phyloP scores from a whole-genome alignment of 2,797 vertebrate genomes.

The Sebastes oblongus region DNA sequence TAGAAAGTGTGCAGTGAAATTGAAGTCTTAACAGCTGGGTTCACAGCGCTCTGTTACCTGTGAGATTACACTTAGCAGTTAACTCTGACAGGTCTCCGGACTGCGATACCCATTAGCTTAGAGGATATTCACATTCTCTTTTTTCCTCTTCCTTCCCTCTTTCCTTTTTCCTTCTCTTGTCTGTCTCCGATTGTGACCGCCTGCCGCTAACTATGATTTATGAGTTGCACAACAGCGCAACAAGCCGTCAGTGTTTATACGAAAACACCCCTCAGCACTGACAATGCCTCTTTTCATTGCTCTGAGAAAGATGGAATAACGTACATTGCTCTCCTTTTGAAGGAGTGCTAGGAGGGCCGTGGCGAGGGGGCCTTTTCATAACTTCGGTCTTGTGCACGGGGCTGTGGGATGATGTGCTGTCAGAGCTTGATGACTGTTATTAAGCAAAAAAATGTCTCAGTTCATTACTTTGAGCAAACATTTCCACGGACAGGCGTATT shows the following conservation, averaged over 20 bases:
- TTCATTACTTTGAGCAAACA: conserved; percentile 70
- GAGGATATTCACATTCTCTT: conserved; percentile 21
- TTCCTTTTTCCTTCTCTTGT: background rate
- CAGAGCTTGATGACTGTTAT: conserved; percentile 73
- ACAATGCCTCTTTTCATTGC: conserved; percentile 77
- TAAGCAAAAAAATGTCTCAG: conserved; percentile 72
- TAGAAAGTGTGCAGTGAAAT: conserved; percentile 57
- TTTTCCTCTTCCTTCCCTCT: background rate
- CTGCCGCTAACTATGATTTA: conserved; percentile 64
- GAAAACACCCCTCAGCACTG: conserved; percentile 57
- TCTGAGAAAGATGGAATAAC: conserved; percentile 42
- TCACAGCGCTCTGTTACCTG: conserved; percentile 50
- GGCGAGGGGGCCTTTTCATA: conserved; percentile 57
- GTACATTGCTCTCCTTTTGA: conserved; percentile 51
- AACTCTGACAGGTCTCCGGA: conserved; percentile 46
- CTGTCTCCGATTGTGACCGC: conserved; percentile 48
- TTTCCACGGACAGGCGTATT: conserved; percentile 59
- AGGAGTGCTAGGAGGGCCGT: conserved; percentile 47
- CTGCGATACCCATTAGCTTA: conserved; percentile 46
- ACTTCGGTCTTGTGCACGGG: conserved; percentile 63
- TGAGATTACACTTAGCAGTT: conserved; percentile 53
- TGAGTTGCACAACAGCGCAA: conserved; percentile 62
- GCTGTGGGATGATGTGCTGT: conserved; percentile 76
- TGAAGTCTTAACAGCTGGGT: conserved; percentile 52
- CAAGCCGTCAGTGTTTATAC: conserved; percentile 64